Evolutionary conservation across 2,888 invertebrate species (phyloP), one percentile per base, ranked within the genome.

Genomic region (Cephus runcator): DNA sequence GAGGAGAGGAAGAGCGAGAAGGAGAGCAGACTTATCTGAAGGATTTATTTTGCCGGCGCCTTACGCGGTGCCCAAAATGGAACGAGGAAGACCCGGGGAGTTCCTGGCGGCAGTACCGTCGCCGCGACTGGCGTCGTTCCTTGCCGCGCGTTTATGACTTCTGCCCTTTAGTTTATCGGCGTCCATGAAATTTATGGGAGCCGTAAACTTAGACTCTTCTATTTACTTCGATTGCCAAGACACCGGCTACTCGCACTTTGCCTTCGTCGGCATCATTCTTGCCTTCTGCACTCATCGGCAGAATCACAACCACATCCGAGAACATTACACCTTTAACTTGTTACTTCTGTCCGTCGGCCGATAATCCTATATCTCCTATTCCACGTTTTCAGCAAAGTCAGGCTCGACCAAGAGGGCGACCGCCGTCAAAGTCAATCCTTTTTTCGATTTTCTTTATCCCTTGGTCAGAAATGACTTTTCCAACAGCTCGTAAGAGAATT

Each of bases 11-110:
- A 56, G 40, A 78, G 73, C 79, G 56, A 77, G 75, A 73, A 78
- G 79, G 79, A 78, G 80, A 81, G 78, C 79, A 81, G 83, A 83
- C 83, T 80, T 82, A 87, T 83, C 81, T 79, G 80, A 80, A 83
- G 84, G 86, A 88, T 88, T 88, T 89, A 88, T 88, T 85, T 81
- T 83, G 82, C 83, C 80, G 81, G 76, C 75, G 81, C 81, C 83
- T 85, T 81, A 81, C 80, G 80, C 81, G 79, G 75, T 34, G 12
- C 12, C 12, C 33, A 71, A 31, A 71, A 33, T 71, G 34, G 34
- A 23, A 71, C 4, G 71, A 71, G 71, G 9, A 31, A 31, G 33
- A 56, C 0, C 9, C 9, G 12, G 35, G 9, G 23, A 56, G 9
- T 23, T 23, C 23, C 23, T 56, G 56, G 56, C 23, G 35, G 35